Evolutionary conservation across 2,888 invertebrate genomes (phyloP), one percentile per base, ranked within the genome.

Genomic region (Ferrisia virgata): DNA sequence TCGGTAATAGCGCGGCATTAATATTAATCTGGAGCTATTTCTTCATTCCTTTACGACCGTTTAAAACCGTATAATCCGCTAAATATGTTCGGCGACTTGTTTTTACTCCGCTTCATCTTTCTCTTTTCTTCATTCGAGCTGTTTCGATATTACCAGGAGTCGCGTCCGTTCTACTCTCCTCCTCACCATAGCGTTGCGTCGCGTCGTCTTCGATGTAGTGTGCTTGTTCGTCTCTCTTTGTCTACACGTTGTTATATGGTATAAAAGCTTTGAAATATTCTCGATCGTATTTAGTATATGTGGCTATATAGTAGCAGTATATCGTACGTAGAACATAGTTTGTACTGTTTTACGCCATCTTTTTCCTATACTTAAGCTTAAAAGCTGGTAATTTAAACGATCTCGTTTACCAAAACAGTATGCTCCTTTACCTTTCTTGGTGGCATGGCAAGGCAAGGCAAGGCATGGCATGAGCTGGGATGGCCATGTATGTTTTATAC

Each of bases 41-140:
- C 64, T 64, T 64, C 64, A 64, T 64, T 64, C 28, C 64, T 64
- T 64, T 64, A 64, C 64, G 64, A 64, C 64, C 64, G 64, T 64
- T 64, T 64, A 64, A 64, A 64, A 28, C 64, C 64, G 64, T 64
- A 64, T 64, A 64, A 64, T 64, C 64, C 64, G 25, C 28, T 64
- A 64, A 64, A 64, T 64, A 64, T 64, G 64, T 64, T 64, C 64
- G 64, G 64, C 64, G 64, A 64, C 64, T 53, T 64, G 64, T 64
- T 64, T 64, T 64, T n/a, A n/a, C n/a, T 64, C 64, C 64, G 25
- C 53, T 53, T 53, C 53, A 15, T 28, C 64, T 9, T 25, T 25
- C 28, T 13, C 9, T 28, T 25, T 64, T 15, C 64, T 64, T 28
- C 28, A 28, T 25, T 13, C 9, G 8, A 43, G 22, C 8, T 53